A percentile compares a stretch with the other conserved stretches of the same genome.
These are phyloP conservation scores for Odobenus rosmarus DNA, from an alignment of 2,113 vertebrate genomes.

Conservation along the genomic window DNA sequence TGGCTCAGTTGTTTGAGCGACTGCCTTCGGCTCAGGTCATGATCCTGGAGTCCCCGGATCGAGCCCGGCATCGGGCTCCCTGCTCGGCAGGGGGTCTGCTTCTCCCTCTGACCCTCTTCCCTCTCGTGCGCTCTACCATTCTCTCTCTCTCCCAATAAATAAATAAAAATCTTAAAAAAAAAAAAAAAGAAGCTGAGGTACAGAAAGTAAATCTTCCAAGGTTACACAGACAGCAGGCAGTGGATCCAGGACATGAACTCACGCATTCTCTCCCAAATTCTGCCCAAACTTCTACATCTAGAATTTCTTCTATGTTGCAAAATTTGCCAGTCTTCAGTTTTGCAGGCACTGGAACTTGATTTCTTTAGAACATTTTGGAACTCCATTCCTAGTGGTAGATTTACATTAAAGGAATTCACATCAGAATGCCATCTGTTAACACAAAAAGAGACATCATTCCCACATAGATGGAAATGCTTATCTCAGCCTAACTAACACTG, in stretches of 20 bases:
- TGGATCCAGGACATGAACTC: not conserved
- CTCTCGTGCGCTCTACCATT: too few species aligned
- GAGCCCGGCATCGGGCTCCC: too few species aligned
- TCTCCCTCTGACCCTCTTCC: too few species aligned
- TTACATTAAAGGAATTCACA: not conserved
- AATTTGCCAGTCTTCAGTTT: not conserved
- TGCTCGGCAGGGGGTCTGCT: too few species aligned
- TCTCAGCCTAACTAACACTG: not conserved
- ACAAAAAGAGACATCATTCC: not conserved
- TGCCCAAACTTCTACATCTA: not conserved
- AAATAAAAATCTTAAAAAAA: too few species aligned
- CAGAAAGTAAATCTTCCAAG: not conserved
- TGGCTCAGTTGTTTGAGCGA: too few species aligned
- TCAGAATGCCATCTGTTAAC: not conserved
- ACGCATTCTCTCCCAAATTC: not conserved
- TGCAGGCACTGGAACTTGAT: not conserved
- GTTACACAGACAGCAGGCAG: not conserved
- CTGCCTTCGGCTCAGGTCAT: too few species aligned
- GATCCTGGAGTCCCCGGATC: too few species aligned
- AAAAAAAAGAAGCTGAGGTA: not conserved
- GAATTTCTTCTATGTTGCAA: not conserved
- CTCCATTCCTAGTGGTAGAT: not conserved
- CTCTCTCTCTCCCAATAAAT: too few species aligned
- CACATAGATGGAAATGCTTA: not conserved
- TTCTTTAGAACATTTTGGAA: not conserved